Base-by-base conservation (phyloP, 2,113 vertebrate genomes). In the Sakesphorus luctuosus region DNA sequence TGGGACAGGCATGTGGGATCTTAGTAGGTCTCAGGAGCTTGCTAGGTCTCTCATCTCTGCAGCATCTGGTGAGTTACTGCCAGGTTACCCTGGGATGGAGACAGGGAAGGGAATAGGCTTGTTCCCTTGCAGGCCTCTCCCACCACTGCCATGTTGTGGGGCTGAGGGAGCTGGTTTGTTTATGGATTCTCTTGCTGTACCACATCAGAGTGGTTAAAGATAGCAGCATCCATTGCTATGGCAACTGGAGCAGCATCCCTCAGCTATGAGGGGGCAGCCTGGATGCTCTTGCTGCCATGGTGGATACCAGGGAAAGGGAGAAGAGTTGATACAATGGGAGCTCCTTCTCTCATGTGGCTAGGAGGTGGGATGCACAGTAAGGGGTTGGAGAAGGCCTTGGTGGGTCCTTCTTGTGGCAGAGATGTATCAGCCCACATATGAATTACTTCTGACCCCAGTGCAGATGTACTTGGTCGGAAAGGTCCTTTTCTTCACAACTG, bases 211-310 rank as follows among this genome's bases (percentile, higher is more conserved):
- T 66, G 71, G 87, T 94, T 96, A 95, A 97, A 94, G 89, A 96
- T 93, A 94, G 94, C 90, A 95, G 85, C 74, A 92, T 90, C 75
- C 68, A 83, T 95, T 96, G 82, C 96, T 68, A 96, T 96, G 82
- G 95, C 87, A 97, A 95, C 94, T 77, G 56, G 67, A 94, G 59
- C 93, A 82, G 75, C 87, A 93, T 96, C 94, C 84, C 81, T 97
- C 69, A 53, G 87, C 59, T 93, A 31, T 0, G 1, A 84, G 74
- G 89, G 93, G 89, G 89, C 84, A 84, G 78, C 66, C 59, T 85
- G 72, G 79, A 58, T 66, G 63, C 38, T 92, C 0, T 0, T 53
- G 58, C 79, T 89, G 73, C 84, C 40, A n/a, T 93, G 78, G 33
- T 76, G 82, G 87, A 69, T 91, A 28, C 43, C 55, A 76, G 55